A percentile compares a stretch with the other conserved stretches of the same genome.
Conservation (phyloP, 37 sponge, comb jelly and placozoan species). For the Axinella damicornis region DNA sequence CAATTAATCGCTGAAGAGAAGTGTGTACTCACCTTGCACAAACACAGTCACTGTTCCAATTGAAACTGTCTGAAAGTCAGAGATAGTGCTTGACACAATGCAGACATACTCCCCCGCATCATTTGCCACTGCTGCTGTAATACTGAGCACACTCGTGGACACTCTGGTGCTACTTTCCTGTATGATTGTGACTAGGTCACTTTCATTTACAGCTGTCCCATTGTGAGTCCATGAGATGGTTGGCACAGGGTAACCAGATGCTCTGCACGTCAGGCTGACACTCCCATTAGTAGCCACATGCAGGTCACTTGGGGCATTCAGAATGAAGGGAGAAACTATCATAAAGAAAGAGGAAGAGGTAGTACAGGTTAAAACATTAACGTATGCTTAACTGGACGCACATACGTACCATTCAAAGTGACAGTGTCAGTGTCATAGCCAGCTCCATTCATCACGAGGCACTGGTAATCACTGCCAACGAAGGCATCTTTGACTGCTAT, state of each 20-base stretch:
- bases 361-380: no score
- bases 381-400: no score
- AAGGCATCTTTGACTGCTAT: not conserved
- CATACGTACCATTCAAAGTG: constrained; percentile 48
- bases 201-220: constrained; percentile 24
- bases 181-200: not conserved
- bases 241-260: constrained; percentile 53
- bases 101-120: constrained; percentile 64
- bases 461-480: constrained; percentile 15
- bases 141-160: constrained; percentile 37
- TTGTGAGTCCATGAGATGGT: constrained; percentile 62
- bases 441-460: constrained; percentile 29
- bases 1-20: no score
- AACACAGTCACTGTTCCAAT: constrained; percentile 7
- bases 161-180: not conserved
- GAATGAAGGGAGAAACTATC: constrained; percentile 43
- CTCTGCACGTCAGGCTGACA: constrained; percentile 43
- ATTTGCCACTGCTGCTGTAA: constrained; percentile 15
- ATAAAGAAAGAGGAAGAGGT: not conserved
- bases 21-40: constrained; percentile 37
- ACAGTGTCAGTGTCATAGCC: constrained; percentile 4
- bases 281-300: constrained; percentile 9
- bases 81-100: not conserved
- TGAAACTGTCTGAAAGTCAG: not conserved
- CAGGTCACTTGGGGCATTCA: not conserved